These are phyloP conservation scores for Bellardia bayeri DNA, from an alignment of 2,888 invertebrate genomes.

Conservation along the genomic window DNA sequence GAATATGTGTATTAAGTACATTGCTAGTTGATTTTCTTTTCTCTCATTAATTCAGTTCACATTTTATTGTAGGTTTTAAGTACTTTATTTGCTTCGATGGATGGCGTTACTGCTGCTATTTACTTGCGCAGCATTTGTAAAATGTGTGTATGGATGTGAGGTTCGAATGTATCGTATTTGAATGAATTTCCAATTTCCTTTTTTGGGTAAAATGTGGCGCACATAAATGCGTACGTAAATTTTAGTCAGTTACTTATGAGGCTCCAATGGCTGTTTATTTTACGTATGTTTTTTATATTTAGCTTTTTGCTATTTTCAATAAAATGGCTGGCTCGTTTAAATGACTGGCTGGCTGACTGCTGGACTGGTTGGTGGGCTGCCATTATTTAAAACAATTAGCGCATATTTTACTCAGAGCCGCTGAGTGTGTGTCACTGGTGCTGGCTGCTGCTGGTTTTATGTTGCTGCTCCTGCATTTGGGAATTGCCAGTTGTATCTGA, in stretches of 20 bases:
- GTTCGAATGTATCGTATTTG: slow-evolving; percentile 16
- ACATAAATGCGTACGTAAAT: slow-evolving; percentile 49
- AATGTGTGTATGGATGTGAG: background rate
- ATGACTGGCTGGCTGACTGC: background rate
- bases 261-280: slow-evolving; percentile 49
- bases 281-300: slow-evolving; percentile 13
- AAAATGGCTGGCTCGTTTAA: slow-evolving; percentile 1
- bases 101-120: slow-evolving; percentile 6
- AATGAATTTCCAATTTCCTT: slow-evolving; percentile 65
- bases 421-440: slow-evolving; percentile 27
- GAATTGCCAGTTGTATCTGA: slow-evolving; percentile 60
- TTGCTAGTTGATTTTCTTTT: slow-evolving; percentile 15
- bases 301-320: background rate
- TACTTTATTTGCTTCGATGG: slow-evolving; percentile 52
- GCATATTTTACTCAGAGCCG: slow-evolving; percentile 65
- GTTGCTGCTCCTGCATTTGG: slow-evolving; percentile 47
- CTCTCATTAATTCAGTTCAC: slow-evolving; percentile 67
- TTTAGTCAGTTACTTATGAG: slow-evolving; percentile 49
- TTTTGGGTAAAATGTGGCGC: slow-evolving; percentile 49
- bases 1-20: background rate
- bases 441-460: slow-evolving; percentile 30
- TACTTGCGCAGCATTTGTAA: background rate
- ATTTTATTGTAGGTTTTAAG: slow-evolving; percentile 65
- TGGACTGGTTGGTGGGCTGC: slow-evolving; percentile 34
- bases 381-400: slow-evolving; percentile 77